Evolutionary conservation across 2,888 invertebrate genomes (phyloP), one percentile per base, ranked within the genome.

Genomic region (Elegia similella): DNA sequence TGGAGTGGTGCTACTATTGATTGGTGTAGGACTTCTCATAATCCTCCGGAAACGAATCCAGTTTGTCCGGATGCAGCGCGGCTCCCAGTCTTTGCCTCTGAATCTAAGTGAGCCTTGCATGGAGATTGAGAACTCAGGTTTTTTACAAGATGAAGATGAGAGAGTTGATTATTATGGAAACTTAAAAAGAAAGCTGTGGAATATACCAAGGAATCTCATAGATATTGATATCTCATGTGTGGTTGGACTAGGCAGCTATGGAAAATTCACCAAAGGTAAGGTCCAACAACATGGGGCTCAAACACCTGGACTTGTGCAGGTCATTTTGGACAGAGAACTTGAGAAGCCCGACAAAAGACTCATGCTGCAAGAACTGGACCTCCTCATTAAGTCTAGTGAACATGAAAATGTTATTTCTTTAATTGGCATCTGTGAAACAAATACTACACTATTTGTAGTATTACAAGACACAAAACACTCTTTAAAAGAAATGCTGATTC

Each of bases 91-190:
- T 0, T 85, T 92, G 85, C 95, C 96, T 0, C 79, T 96, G 17
- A 96, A 95, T 72, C 83, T 96, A 30, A 96, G 96, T 73, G 96
- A 96, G 59, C 95, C 96, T 0, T 94, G 96, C 72, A 93, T 95
- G 61, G 96, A 96, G 85, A 93, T 95, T 77, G 96, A 96, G 78
- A 96, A 96, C 75, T 93, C 95, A 68, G 96, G 95, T 0, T 96
- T 95, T 68, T 91, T 96, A 16, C 94, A 94, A 16, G 96, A 96
- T 69, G 95, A 95, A 62, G 93, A 95, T 42, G 93, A 93, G 63
- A 90, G 93, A 66, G 88, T 93, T 0, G 95, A 95, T 72, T 93
- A 95, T 71, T 96, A 96, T 72, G 93, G 95, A 55, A 95, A 94
- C 64, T 88, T 97, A 48, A 96, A 95, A 75, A 93, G 95, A 66